These are phyloP conservation scores for Pandemis heparana DNA, from an alignment of 2,888 invertebrate species.

Conservation along the genomic window DNA sequence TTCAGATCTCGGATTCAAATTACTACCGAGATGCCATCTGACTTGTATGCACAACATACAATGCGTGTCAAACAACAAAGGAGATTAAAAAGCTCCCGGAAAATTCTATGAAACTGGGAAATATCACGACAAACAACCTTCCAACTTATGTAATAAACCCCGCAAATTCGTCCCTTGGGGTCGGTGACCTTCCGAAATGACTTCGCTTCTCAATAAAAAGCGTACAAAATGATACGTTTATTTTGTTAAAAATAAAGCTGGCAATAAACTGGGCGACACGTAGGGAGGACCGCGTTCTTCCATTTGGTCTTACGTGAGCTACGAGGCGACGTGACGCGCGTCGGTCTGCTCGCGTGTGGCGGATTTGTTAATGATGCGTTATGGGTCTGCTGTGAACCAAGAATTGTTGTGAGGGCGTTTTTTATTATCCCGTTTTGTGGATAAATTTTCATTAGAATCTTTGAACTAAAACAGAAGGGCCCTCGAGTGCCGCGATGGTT, in stretches of 20 bases:
- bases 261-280: slow-evolving; percentile 63
- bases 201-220: slow-evolving; percentile 37
- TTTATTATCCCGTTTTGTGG: neutral
- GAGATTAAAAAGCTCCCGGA: slow-evolving; percentile 22
- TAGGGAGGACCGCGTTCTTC: slow-evolving; percentile 61
- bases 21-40: neutral
- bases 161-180: slow-evolving; percentile 1
- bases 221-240: slow-evolving; percentile 50
- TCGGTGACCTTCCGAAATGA: slow-evolving; percentile 8
- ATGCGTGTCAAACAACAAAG: slow-evolving; percentile 30
- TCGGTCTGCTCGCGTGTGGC: neutral
- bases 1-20: slow-evolving; percentile 19
- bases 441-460: neutral
- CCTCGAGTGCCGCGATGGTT: neutral
- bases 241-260: slow-evolving; percentile 59
- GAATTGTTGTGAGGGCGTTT: neutral
- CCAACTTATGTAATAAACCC: slow-evolving; percentile 14
- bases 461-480: neutral
- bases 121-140: slow-evolving; percentile 1
- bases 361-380: slow-evolving; percentile 4
- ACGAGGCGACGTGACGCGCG: slow-evolving; percentile 48
- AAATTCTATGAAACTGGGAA: neutral
- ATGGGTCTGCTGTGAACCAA: neutral
- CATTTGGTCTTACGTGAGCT: slow-evolving; percentile 65
- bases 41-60: slow-evolving; percentile 21